Base-by-base conservation (phyloP, 2,797 vertebrate genomes). In the Cheirogaleus major region DNA sequence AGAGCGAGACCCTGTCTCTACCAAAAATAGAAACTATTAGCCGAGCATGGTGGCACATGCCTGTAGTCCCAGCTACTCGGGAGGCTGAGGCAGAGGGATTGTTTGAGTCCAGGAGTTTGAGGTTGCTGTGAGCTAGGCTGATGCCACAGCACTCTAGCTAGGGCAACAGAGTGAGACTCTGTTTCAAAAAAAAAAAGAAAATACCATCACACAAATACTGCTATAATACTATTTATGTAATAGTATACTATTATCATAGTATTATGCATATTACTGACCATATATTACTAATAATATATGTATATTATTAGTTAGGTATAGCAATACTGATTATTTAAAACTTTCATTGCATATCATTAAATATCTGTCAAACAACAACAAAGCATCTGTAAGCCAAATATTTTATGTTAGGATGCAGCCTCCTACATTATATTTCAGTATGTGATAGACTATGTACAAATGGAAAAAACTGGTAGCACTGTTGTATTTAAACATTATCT, bases 401-500 rank as follows among this genome's bases (percentile, higher is more conserved):
- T 45, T 93, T 92, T 61, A 55, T 32, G 11, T 81, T 63, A 70
- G 32, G 48, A 57, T 57, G n/a, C 17, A 72, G 41, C 23, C n/a
- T 94, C 27, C 23, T 30, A 38, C 23, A 38, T 38, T 85, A 38
- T 85, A 69, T 50, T 75, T 87, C 69, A 93, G 27, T 89, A 65
- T 17, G 76, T 73, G 50, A n/a, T 45, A 61, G 55, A 87, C 27
- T 72, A 73, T 61, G 38, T 18, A 81, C 25, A 95, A 78, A 90
- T 25, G 65, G 20, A 79, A 50, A 72, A 72, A 61, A n/a, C 18
- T 69, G 43, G 22, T 89, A 63, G 18, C 67, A 90, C 7, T 61
- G 41, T 32, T 94, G 75, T 63, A 50, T 76, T 89, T 93, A 85
- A 92, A 82, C n/a, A 69, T 83, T 75, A 82, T 67, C 23, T 57